phyloP scores from a whole-genome alignment of 2,888 invertebrate genomes.

The Catocala nupta region DNA sequence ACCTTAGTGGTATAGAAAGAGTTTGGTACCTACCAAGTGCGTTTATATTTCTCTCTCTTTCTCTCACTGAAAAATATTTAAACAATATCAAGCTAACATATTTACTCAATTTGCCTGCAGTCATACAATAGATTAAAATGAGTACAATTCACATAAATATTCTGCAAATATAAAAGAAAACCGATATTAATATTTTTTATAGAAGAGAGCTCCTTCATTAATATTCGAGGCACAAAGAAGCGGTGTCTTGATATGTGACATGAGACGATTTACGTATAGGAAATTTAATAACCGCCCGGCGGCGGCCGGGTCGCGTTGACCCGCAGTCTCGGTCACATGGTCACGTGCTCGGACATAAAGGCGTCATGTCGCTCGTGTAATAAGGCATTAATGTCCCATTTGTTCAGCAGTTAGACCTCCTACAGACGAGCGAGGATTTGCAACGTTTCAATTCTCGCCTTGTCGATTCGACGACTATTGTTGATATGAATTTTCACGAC shows the following conservation, averaged over 20 bases:
- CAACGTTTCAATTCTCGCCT: too few species aligned
- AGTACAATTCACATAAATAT: too few species aligned
- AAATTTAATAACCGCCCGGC: conserved; percentile 39
- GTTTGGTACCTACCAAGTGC: too few species aligned
- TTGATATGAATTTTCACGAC: too few species aligned
- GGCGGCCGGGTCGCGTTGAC: conserved; percentile 14
- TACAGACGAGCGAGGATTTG: too few species aligned
- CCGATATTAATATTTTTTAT: background rate
- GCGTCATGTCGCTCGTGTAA: conserved; percentile 23
- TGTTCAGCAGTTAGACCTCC: conserved; percentile 22
- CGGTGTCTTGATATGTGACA: conserved; percentile 15
- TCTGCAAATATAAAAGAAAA: background rate
- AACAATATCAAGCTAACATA: too few species aligned
- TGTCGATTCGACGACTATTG: too few species aligned
- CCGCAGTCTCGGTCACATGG: conserved; percentile 14
- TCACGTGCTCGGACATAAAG: conserved; percentile 16
- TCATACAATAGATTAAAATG: too few species aligned
- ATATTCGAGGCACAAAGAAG: conserved; percentile 26
- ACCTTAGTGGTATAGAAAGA: too few species aligned
- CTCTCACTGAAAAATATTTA: too few species aligned
- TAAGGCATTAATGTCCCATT: conserved; percentile 39
- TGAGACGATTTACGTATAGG: conserved; percentile 27
- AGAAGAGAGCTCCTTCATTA: conserved; percentile 9
- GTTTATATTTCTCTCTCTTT: too few species aligned
- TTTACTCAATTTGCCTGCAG: too few species aligned